phyloP scores from a whole-genome alignment of 2,113 vertebrate species.

The Mobula birostris region DNA sequence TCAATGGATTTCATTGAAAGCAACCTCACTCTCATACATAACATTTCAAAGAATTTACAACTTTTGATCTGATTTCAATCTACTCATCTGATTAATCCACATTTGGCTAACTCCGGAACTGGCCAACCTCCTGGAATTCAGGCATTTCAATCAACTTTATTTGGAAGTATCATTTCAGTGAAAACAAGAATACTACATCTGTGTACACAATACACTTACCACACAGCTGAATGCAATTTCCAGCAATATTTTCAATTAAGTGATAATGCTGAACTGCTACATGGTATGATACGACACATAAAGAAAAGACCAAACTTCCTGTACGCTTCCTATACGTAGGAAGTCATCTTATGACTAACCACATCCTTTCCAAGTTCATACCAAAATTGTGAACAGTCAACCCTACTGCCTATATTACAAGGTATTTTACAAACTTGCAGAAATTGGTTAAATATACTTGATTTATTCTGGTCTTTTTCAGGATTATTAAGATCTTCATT shows the following conservation, averaged over 20 bases:
- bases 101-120: background rate
- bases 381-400: background rate
- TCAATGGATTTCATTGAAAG: constrained; percentile 9
- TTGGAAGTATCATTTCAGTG: background rate
- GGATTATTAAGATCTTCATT: background rate
- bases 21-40: background rate
- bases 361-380: background rate
- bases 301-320: too few relatives aligned
- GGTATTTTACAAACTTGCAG: background rate
- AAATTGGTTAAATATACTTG: background rate
- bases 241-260: background rate
- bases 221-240: background rate
- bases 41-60: background rate
- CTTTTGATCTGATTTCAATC: background rate
- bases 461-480: background rate
- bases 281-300: background rate
- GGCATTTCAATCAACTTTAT: background rate
- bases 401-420: background rate
- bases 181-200: background rate
- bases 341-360: background rate
- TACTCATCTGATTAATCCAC: background rate
- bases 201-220: background rate
- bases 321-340: background rate
- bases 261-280: background rate
- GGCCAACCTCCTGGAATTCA: background rate